Base-by-base conservation (phyloP, 2,113 vertebrate genomes). In the Sylvia atricapilla region DNA sequence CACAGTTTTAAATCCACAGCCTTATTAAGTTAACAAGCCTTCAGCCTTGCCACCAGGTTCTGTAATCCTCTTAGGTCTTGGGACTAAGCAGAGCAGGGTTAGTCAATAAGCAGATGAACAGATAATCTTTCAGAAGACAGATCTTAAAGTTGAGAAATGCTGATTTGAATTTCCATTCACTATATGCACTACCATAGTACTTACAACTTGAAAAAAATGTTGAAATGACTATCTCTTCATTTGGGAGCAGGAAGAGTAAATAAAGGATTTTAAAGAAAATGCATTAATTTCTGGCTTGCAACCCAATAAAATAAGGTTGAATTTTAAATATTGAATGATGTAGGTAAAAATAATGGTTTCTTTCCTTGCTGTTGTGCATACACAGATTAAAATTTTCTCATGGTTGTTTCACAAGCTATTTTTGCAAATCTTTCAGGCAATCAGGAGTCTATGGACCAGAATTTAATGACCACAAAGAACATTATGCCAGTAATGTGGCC, bases 21-120 rank as follows among this genome's bases (percentile, higher is more conserved):
- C 79, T 94, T 94, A 91, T 87, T 93, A 95, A 95, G 85, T 97
- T 95, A 96, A 95, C 93, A 95, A 95, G 85, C 79, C 93, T 80
- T 94, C 76, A 91, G 89, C 89, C 89, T 89, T 92, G 86, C 94
- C 56, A 75, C 83, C 52, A 86, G 56, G 60, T 90, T 96, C 72
- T 84, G 24, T 96, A 95, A 96, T 94, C 96, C 81, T 90, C 94
- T 96, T 96, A 93, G 64, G 58, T 84, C 44, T 84, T 93, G 4
- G 3, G 15, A 52, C 47, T 93, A 72, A 96, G 90, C 64, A 81
- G 73, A 16, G 43, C 46, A 63, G 64, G 90, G 85, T 63, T 86
- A 63, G 86, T 90, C 86, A 95, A 81, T 92, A 94, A 94, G 94
- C 27, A 94, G 93, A 89, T 92, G 90, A 87, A 94, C 70, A 92